These are phyloP conservation scores for Bombus picipes DNA, from an alignment of 1,140 invertebrate species.

Conservation along the genomic window DNA sequence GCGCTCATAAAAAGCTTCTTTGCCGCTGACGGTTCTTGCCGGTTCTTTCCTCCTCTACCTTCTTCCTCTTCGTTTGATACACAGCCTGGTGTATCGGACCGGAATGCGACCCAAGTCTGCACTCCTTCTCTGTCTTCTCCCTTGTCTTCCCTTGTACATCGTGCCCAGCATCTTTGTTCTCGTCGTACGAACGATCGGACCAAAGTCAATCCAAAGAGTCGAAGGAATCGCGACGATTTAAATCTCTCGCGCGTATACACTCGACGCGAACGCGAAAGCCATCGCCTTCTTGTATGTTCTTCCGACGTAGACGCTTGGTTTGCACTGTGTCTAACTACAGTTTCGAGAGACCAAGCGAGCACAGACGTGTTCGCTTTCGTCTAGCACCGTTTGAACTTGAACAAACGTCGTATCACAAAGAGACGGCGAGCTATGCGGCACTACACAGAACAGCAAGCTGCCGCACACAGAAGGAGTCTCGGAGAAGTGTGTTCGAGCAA, in stretches of 20 bases:
- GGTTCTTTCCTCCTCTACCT: neutral
- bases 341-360: neutral
- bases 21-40: neutral
- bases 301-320: neutral
- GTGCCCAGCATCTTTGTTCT: neutral
- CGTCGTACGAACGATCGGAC: constrained; percentile 10
- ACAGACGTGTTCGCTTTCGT: neutral
- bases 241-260: constrained; percentile 38
- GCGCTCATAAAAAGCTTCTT: constrained; percentile 5
- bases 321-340: neutral
- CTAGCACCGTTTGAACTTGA: constrained; percentile 35
- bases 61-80: neutral
- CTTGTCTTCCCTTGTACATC: too few relatives aligned
- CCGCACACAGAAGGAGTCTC: neutral
- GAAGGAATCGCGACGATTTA: constrained; percentile 40
- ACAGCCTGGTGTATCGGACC: constrained; percentile 1
- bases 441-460: neutral
- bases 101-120: neutral
- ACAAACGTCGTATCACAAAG: constrained; percentile 46
- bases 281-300: neutral
- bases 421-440: neutral
- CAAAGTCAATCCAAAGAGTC: neutral
- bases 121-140: neutral
- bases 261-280: neutral
- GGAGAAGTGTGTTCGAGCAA: constrained; percentile 21